These are phyloP conservation scores for Crypturellus undulatus DNA, from an alignment of 2,113 vertebrate species.

Conservation along the genomic window DNA sequence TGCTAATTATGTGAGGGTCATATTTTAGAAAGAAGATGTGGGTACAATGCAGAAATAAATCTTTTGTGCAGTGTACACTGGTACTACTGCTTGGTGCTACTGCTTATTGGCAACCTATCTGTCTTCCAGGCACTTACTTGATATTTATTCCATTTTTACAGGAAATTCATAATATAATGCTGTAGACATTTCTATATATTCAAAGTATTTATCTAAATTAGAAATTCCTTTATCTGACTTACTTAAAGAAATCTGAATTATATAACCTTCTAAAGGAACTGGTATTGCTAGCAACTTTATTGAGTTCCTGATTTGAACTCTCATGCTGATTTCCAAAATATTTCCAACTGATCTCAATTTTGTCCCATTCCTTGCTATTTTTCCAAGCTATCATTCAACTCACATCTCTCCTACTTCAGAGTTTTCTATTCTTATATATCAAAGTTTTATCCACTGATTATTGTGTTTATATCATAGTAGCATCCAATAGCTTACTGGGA, in stretches of 20 bases:
- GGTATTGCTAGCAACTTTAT: neutral
- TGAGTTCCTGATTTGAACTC: neutral
- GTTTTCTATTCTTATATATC: neutral
- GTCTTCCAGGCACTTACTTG: neutral
- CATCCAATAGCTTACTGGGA: neutral
- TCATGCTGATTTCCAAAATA: neutral
- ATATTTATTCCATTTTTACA: neutral
- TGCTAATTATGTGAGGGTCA: neutral
- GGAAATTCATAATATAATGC: neutral
- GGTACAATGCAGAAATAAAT: fast-evolving
- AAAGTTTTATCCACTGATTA: neutral
- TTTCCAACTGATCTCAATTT: neutral
- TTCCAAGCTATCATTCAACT: neutral
- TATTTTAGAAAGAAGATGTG: neutral
- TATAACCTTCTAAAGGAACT: neutral
- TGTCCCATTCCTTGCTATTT: neutral
- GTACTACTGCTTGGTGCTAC: too few species aligned
- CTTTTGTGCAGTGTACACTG: neutral
- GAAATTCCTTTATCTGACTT: neutral
- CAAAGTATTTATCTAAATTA: neutral
- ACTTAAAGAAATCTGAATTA: neutral
- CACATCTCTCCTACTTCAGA: neutral
- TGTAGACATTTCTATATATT: neutral
- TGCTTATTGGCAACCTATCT: neutral
- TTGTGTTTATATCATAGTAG: neutral